Evolutionary conservation across 2,113 vertebrate genomes (phyloP).

Genomic region (Ailurus styani): DNA sequence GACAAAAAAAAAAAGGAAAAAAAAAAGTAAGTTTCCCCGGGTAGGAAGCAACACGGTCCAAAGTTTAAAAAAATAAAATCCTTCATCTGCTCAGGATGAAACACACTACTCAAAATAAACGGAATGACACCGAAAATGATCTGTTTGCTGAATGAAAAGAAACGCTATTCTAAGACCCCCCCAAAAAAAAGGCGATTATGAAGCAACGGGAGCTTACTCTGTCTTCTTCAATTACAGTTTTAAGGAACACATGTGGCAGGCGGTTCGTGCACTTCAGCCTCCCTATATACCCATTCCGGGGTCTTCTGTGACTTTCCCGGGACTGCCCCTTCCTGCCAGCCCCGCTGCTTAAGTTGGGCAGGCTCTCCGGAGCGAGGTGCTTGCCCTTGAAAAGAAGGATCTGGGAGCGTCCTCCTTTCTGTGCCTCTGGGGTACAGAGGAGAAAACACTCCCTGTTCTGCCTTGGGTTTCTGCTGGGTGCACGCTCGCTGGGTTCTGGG

Average conservation of each 20-base stretch:
- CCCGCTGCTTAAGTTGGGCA: background rate
- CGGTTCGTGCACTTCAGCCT: background rate
- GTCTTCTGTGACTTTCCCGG: background rate
- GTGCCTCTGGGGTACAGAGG: background rate
- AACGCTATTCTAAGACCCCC: slow-evolving; percentile 22
- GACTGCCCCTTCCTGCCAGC: background rate
- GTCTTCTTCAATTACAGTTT: slow-evolving; percentile 44
- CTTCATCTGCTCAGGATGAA: slow-evolving; percentile 44
- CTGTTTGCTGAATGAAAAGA: slow-evolving; percentile 60
- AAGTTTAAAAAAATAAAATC: slow-evolving; percentile 45
- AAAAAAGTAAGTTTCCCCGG: background rate
- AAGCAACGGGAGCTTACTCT: slow-evolving; percentile 3
- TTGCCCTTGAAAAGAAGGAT: background rate
- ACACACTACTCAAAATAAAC: slow-evolving; percentile 48
- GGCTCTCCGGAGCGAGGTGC: background rate
- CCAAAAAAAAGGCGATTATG: slow-evolving; percentile 52
- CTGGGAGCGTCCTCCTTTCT: background rate
- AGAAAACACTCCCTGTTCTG: background rate
- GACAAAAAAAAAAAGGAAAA: background rate
- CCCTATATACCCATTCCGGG: background rate
- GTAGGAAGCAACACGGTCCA: background rate
- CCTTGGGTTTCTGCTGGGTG: background rate
- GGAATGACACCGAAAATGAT: slow-evolving; percentile 50
- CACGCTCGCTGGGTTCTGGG: background rate
- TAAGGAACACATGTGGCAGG: background rate